Conservation (phyloP, 2,113 vertebrate genomes). For the Saguinus imperator region DNA sequence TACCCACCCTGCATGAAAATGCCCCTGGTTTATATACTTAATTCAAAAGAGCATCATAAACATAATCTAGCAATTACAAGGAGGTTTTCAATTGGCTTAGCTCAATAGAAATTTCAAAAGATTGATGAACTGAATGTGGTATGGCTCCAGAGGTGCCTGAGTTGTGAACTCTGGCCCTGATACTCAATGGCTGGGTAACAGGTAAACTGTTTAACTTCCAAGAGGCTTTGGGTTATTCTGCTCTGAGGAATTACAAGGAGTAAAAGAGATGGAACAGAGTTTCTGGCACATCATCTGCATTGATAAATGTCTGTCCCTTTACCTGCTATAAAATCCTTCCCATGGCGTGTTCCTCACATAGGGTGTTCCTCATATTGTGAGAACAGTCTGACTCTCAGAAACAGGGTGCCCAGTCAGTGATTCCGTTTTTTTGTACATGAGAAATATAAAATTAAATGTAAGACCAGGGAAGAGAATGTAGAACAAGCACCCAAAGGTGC, state of each 20-base stretch:
- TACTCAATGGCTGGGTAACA: not conserved
- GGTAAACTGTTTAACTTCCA: not conserved
- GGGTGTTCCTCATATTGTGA: not conserved
- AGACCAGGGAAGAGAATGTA: not conserved
- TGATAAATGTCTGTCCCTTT: not conserved
- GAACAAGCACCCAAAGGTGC: not conserved
- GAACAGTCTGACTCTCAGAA: slow-evolving; percentile 26
- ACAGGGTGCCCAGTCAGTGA: not conserved
- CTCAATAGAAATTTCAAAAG: not conserved
- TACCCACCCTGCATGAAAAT: not conserved
- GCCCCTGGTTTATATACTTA: not conserved
- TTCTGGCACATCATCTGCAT: not conserved
- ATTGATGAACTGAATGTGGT: not conserved
- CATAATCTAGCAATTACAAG: not conserved
- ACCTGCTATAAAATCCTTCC: not conserved
- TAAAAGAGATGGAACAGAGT: not conserved
- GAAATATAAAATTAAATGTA: slow-evolving; percentile 25
- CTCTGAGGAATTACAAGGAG: not conserved
- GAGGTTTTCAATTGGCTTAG: not conserved
- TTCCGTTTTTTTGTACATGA: slow-evolving; percentile 35
- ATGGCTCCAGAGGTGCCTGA: not conserved
- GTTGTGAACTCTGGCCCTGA: not conserved
- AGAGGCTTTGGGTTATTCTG: not conserved
- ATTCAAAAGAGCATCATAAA: not conserved
- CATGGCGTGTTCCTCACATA: not conserved